Percentiles rank a stretch among this genome's conserved stretches.
phyloP scores from a whole-genome alignment of 2,888 invertebrate species.

The Pyrocoelia pectoralis region DNA sequence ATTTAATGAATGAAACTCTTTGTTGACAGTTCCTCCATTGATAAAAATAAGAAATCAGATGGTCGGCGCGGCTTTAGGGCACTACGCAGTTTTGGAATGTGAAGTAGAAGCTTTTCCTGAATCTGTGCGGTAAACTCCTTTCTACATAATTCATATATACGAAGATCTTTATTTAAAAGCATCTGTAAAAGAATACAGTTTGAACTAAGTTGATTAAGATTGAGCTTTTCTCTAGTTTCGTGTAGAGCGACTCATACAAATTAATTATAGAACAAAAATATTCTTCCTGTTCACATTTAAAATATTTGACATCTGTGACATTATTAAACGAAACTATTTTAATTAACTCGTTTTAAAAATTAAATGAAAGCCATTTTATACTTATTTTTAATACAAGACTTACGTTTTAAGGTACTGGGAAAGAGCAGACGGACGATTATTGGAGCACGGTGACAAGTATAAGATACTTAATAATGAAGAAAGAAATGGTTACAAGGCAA shows the following conservation, averaged over 20 bases:
- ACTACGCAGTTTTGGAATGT: constrained; percentile 78
- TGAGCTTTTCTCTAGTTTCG: no score
- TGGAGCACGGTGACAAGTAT: constrained; percentile 74
- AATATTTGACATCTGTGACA: no score
- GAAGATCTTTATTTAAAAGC: background rate
- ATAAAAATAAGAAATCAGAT: constrained; percentile 81
- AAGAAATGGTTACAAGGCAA: constrained; percentile 69
- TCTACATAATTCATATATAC: background rate
- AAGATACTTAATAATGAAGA: constrained; percentile 65
- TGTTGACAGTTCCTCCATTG: constrained; percentile 79
- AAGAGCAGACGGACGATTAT: constrained; percentile 74
- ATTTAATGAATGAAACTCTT: constrained; percentile 14
- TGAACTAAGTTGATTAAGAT: no score
- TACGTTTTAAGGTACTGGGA: constrained; percentile 82
- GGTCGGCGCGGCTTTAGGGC: constrained; percentile 75
- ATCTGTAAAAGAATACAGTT: background rate
- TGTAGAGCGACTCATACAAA: no score
- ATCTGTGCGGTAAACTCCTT: constrained; percentile 72
- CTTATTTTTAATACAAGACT: background rate
- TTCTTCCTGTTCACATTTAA: no score
- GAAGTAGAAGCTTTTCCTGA: constrained; percentile 90
- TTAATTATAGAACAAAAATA: no score
- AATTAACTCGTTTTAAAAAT: no score
- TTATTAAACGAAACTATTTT: no score
- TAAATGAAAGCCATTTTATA: no score